Evolutionary conservation across 2,797 vertebrate genomes (phyloP).

Genomic region (Lagorchestes hirsutus): DNA sequence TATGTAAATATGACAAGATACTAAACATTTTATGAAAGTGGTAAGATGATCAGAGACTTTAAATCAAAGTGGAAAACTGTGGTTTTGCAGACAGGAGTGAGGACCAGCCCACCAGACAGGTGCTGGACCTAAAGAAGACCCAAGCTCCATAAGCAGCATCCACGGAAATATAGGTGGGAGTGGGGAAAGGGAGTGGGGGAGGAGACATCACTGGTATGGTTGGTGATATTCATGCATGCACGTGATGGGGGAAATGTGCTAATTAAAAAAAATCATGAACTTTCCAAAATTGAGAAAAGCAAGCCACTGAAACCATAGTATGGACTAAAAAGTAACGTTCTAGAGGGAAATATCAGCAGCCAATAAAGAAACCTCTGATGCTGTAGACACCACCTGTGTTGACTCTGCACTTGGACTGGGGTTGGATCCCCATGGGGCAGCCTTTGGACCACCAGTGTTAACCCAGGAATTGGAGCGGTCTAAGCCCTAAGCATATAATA

Average conservation of each 20-base stretch:
- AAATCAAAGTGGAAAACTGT: conserved; percentile 81
- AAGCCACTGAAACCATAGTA: conserved; percentile 81
- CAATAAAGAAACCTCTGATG: conserved; percentile 83
- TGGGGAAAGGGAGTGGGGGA: conserved; percentile 61
- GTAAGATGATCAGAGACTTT: conserved; percentile 74
- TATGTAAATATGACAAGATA: conserved; percentile 72
- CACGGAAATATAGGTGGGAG: conserved; percentile 73
- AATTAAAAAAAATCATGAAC: conserved; percentile 75
- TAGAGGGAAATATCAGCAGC: conserved; percentile 84
- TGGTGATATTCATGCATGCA: conserved; percentile 87
- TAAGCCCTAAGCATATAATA: conserved; percentile 94
- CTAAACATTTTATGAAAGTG: conserved; percentile 79
- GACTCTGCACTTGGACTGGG: conserved; percentile 97
- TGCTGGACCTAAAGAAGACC: conserved; percentile 77
- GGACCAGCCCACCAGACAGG: conserved; percentile 75
- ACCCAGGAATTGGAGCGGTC: conserved; percentile 99
- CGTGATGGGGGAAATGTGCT: conserved; percentile 71
- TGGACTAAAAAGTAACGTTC: conserved; percentile 79
- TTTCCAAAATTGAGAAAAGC: conserved; percentile 70
- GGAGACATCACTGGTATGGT: conserved; percentile 52
- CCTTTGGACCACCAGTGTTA: conserved; percentile 99
- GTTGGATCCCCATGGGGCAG: conserved; percentile 99
- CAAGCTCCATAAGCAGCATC: conserved; percentile 82
- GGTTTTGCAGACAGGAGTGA: conserved; percentile 66
- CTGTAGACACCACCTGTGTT: conserved; percentile 96